These are phyloP conservation scores for Mastacembelus armatus DNA, from an alignment of 2,797 vertebrate species.

Conservation along the genomic window DNA sequence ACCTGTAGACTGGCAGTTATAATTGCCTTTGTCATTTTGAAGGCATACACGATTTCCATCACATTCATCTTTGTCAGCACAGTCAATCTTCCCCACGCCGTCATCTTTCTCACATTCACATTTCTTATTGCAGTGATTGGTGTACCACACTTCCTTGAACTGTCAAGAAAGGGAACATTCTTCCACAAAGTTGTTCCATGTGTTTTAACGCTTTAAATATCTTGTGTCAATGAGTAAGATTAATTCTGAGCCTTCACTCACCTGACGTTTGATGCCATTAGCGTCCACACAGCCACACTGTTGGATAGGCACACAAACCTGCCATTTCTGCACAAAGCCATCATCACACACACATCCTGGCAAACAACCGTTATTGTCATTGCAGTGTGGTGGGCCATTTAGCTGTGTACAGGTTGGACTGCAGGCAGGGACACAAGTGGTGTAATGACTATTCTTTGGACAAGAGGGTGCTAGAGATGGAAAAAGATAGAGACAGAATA, in stretches of 20 bases:
- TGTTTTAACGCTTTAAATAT: not conserved
- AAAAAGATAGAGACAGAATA: slow-evolving; percentile 4
- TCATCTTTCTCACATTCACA: slow-evolving; percentile 79
- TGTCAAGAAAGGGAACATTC: slow-evolving; percentile 42
- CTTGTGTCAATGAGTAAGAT: not conserved
- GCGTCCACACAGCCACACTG: slow-evolving; percentile 86
- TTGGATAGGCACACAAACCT: slow-evolving; percentile 82
- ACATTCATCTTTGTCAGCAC: slow-evolving; percentile 75
- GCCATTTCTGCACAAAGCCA: slow-evolving; percentile 81
- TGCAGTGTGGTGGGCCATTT: slow-evolving; percentile 80
- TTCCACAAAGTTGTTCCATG: not conserved
- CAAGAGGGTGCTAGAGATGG: slow-evolving; percentile 82
- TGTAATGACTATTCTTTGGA: slow-evolving; percentile 82
- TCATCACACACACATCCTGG: slow-evolving; percentile 86
- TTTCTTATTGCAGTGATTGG: slow-evolving; percentile 78
- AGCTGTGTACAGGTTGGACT: slow-evolving; percentile 85
- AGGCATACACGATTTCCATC: slow-evolving; percentile 76
- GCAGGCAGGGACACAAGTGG: slow-evolving; percentile 81
- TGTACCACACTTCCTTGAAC: slow-evolving; percentile 85
- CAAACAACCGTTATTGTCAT: slow-evolving; percentile 70
- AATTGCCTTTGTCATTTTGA: slow-evolving; percentile 73
- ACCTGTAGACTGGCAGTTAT: slow-evolving; percentile 83
- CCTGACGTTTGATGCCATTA: slow-evolving; percentile 79
- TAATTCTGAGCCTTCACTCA: slow-evolving; percentile 64
- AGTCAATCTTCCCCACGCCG: slow-evolving; percentile 68